phyloP scores from a whole-genome alignment of 2,888 invertebrate species.

The Galerucella calmariensis region DNA sequence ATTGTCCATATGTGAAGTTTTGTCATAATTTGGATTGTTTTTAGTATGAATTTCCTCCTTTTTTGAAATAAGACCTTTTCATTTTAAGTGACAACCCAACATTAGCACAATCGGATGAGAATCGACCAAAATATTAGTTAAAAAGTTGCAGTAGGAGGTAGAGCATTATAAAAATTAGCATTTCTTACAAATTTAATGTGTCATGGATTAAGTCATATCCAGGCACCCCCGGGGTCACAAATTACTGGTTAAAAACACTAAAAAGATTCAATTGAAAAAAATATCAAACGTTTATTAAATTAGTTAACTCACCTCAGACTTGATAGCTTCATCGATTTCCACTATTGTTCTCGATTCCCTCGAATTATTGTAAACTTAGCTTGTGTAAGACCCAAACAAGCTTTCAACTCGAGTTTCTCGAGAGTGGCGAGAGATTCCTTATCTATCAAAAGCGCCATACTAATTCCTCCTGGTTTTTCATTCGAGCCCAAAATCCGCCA shows the following conservation, averaged over 20 bases:
- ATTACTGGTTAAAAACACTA: not conserved
- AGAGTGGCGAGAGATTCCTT: not conserved
- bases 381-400: conserved; percentile 1
- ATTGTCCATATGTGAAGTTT: too few relatives aligned
- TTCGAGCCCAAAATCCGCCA: not conserved
- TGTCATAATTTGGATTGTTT: too few relatives aligned
- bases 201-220: too few relatives aligned
- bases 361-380: not conserved
- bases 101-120: too few relatives aligned
- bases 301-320: not conserved
- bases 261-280: not conserved
- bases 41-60: too few relatives aligned
- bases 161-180: too few relatives aligned
- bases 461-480: not conserved
- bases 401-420: not conserved
- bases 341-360: not conserved
- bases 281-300: not conserved
- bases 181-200: too few relatives aligned
- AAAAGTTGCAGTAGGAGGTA: too few relatives aligned
- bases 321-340: not conserved
- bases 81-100: too few relatives aligned
- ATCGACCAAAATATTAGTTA: too few relatives aligned
- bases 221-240: not conserved
- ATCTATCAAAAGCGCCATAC: not conserved
- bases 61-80: too few relatives aligned